These are phyloP conservation scores for Micoletzkya japonica DNA, from an alignment of 2,888 invertebrate genomes.

Conservation along the genomic window DNA sequence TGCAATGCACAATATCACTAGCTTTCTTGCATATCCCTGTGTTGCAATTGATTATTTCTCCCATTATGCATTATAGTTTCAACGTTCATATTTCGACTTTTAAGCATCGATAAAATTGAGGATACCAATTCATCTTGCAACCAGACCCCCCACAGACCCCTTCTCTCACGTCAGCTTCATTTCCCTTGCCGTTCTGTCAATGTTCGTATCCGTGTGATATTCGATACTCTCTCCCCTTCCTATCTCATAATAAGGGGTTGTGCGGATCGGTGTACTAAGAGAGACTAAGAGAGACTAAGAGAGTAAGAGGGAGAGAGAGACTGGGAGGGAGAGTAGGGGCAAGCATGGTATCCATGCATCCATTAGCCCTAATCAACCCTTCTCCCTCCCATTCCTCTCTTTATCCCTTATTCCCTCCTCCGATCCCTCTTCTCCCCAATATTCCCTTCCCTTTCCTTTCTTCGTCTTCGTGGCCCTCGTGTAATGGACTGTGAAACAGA, in stretches of 20 bases:
- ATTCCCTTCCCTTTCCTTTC: background rate
- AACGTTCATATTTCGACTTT: too few species aligned
- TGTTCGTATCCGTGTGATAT: too few species aligned
- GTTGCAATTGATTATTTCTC: slow-evolving; percentile 7
- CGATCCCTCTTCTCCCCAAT: background rate
- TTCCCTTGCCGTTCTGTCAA: too few species aligned
- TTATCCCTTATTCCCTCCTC: background rate
- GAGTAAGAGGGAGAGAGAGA: background rate
- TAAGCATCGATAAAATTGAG: too few species aligned
- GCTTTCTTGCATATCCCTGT: background rate
- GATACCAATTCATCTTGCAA: too few species aligned
- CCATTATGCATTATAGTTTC: slow-evolving; percentile 18
- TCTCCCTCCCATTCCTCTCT: background rate
- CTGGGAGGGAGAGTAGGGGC: background rate
- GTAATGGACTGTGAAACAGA: too few species aligned
- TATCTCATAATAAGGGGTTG: too few species aligned
- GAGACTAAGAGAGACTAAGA: background rate
- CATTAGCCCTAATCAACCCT: background rate
- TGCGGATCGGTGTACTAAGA: too few species aligned
- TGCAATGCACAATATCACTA: slow-evolving; percentile 32
- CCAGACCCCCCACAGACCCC: too few species aligned
- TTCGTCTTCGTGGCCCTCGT: too few species aligned
- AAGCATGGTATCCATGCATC: slow-evolving; percentile 2
- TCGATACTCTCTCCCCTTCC: too few species aligned
- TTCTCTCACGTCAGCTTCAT: too few species aligned